Conservation (phyloP, 2,113 vertebrate species). For the Pyxicephalus adspersus region DNA sequence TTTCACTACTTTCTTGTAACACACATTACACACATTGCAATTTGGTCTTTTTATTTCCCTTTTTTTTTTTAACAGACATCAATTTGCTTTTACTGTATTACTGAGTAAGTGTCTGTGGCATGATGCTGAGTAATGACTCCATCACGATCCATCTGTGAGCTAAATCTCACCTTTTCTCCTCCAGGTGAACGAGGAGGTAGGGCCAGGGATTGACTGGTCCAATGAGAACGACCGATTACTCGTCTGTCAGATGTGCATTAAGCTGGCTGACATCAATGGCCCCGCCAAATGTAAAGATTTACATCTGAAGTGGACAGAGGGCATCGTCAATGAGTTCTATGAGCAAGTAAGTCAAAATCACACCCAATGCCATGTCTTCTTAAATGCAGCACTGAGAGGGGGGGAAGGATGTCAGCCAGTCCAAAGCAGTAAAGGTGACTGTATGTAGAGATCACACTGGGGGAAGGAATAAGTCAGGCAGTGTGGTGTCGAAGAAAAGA, state of each 20-base stretch:
- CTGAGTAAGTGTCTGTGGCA: not conserved
- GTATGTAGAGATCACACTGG: too few species aligned
- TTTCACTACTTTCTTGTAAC: too few species aligned
- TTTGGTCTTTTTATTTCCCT: too few species aligned
- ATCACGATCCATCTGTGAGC: not conserved
- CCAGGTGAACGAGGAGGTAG: conserved; percentile 90
- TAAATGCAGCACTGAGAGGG: not conserved
- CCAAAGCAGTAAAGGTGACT: too few species aligned
- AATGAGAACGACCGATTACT: conserved; percentile 96
- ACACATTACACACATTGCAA: too few species aligned
- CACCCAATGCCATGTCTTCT: not conserved
- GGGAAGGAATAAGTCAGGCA: too few species aligned
- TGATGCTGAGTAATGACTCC: not conserved
- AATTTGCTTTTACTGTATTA: not conserved
- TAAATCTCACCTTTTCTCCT: conserved; percentile 30
- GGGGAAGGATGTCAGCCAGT: too few species aligned
- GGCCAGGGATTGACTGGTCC: conserved; percentile 93
- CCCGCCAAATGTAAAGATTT: conserved; percentile 93
- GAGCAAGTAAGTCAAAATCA: conserved; percentile 80
- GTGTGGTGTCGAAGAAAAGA: too few species aligned
- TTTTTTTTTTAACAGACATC: too few species aligned
- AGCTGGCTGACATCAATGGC: conserved; percentile 95
- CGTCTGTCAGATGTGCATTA: conserved; percentile 99
- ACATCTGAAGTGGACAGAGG: conserved; percentile 95
- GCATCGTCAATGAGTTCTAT: conserved; percentile 98